phyloP scores from a whole-genome alignment of 2,113 vertebrate species.

The Columba janthina region DNA sequence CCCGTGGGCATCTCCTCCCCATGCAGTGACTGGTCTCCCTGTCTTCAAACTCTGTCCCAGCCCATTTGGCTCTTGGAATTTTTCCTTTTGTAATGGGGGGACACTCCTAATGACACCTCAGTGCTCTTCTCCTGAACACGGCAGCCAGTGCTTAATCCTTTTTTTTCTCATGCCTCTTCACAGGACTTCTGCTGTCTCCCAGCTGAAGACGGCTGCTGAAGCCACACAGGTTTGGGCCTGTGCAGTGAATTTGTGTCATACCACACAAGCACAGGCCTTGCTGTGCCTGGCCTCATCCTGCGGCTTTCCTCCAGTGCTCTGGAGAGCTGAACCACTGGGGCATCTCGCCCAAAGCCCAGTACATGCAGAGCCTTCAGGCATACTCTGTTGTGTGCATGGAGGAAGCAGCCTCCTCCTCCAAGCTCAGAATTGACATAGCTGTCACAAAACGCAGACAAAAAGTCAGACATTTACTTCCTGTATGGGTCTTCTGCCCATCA shows the following conservation, averaged over 20 bases:
- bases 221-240: constrained; percentile 16
- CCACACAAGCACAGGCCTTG: not conserved
- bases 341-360: not conserved
- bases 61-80: not conserved
- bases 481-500: not conserved
- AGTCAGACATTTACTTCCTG: not conserved
- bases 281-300: constrained; percentile 24
- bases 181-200: not conserved
- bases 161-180: not conserved
- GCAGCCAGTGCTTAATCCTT: not conserved
- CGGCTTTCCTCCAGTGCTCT: not conserved
- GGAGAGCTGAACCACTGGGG: not conserved
- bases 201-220: not conserved
- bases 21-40: rapidly evolving
- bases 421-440: not conserved
- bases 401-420: not conserved
- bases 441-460: not conserved
- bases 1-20: rapidly evolving
- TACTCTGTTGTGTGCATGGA: rapidly evolving
- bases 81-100: not conserved
- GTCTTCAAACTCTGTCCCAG: not conserved
- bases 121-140: not conserved
- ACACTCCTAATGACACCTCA: not conserved
- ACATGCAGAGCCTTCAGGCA: not conserved
- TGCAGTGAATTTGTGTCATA: constrained; percentile 2